Conservation (phyloP, 92 coral and sea anemone species). For the Epizoanthus fatuus region DNA sequence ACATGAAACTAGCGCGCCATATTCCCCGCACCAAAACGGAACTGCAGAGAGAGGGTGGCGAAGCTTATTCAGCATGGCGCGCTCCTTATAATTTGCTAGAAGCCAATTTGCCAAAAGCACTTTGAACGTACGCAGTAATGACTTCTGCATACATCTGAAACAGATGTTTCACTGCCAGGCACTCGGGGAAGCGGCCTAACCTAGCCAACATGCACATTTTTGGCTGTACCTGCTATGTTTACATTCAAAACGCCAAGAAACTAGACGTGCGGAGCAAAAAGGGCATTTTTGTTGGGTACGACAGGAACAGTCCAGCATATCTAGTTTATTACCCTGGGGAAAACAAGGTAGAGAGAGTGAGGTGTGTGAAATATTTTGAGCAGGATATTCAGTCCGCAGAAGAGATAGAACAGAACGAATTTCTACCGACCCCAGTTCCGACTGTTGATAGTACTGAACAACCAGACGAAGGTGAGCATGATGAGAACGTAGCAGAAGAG, state of each 20-base stretch:
- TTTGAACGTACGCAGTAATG: slow-evolving; percentile 46
- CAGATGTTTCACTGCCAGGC: slow-evolving; percentile 43
- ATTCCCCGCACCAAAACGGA: slow-evolving; percentile 41
- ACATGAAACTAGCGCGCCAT: slow-evolving; percentile 35
- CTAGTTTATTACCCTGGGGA: slow-evolving; percentile 53
- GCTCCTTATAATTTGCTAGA: slow-evolving; percentile 42
- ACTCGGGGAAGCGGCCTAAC: slow-evolving; percentile 49
- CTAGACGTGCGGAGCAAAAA: slow-evolving; percentile 43
- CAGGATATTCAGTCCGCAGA: slow-evolving; percentile 1
- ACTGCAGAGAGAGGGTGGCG: slow-evolving; percentile 52
- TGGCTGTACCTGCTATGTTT: slow-evolving; percentile 54
- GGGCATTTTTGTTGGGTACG: slow-evolving; percentile 57
- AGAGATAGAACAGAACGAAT: neutral
- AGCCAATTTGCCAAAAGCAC: slow-evolving; percentile 41
- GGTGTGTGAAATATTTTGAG: slow-evolving; percentile 43
- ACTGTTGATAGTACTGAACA: slow-evolving; percentile 24
- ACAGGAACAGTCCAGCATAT: slow-evolving; percentile 46
- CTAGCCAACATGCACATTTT: slow-evolving; percentile 53
- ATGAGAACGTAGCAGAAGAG: slow-evolving; percentile 1
- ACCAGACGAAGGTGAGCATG: slow-evolving; percentile 6
- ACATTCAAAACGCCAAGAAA: slow-evolving; percentile 56
- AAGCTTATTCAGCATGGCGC: slow-evolving; percentile 44
- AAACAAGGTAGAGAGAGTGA: slow-evolving; percentile 44
- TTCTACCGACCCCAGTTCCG: slow-evolving; percentile 17
- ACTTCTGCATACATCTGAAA: neutral